These are phyloP conservation scores for Argyrosomus japonicus DNA, from an alignment of 2,113 vertebrate genomes.

Conservation along the genomic window DNA sequence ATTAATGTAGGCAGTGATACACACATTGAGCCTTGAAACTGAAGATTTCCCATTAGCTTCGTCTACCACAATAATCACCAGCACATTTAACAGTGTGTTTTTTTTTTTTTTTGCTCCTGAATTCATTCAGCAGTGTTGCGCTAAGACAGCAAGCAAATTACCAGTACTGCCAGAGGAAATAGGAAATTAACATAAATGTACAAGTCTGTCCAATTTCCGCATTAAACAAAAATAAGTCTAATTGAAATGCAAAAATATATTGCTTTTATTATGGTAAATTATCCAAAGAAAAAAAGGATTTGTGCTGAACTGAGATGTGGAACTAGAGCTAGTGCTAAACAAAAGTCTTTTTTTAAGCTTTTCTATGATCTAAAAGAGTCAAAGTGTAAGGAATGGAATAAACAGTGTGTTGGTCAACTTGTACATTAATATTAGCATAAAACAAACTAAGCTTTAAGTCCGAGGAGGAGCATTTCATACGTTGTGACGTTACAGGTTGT, in stretches of 20 bases:
- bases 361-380: not conserved
- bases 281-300: not conserved
- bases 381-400: not conserved
- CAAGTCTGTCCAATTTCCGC: slow-evolving; percentile 36
- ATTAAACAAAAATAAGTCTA: slow-evolving; percentile 16
- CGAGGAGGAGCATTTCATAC: too few species aligned
- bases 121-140: slow-evolving; percentile 22
- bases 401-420: not conserved
- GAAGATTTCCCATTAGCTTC: slow-evolving; percentile 39
- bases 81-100: slow-evolving; percentile 16
- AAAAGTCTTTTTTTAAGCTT: not conserved
- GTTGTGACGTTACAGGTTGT: too few species aligned
- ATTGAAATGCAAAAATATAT: slow-evolving; percentile 6
- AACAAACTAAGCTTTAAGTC: not conserved
- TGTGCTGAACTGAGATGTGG: not conserved
- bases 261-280: slow-evolving; percentile 29
- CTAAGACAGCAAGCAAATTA: slow-evolving; percentile 37
- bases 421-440: not conserved
- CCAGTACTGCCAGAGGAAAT: slow-evolving; percentile 37
- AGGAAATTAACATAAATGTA: slow-evolving; percentile 15
- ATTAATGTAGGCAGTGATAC: slow-evolving; percentile 10
- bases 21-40: slow-evolving; percentile 24
- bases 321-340: not conserved
- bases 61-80: slow-evolving; percentile 26
- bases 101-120: not conserved